A percentile compares a stretch with the other conserved stretches of the same genome.
These are phyloP conservation scores for Acromyrmex echinatior DNA, from an alignment of 1,140 invertebrate species.

Conservation along the genomic window DNA sequence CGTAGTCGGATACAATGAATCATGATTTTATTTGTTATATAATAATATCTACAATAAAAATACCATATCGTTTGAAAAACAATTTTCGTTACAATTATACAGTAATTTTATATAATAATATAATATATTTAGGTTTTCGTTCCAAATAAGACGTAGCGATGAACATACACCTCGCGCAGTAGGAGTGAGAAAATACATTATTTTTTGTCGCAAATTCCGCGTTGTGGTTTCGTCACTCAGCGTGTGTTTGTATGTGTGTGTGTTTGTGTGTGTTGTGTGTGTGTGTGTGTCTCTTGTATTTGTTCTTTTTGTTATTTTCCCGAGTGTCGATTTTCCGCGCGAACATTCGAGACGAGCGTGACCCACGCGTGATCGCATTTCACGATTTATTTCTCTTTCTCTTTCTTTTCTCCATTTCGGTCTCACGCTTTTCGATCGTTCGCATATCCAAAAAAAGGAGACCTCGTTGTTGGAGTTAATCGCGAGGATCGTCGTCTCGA, in stretches of 20 bases:
- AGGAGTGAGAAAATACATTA: slow-evolving; percentile 86
- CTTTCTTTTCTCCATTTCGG: neutral
- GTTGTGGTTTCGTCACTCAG: slow-evolving; percentile 83
- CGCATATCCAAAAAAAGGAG: slow-evolving; percentile 61
- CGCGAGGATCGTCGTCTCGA: slow-evolving; percentile 73
- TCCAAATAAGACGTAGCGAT: slow-evolving; percentile 85
- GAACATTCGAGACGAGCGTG: slow-evolving; percentile 75
- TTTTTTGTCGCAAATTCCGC: slow-evolving; percentile 83
- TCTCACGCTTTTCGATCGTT: neutral
- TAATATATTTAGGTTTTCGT: slow-evolving; percentile 85
- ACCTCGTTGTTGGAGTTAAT: slow-evolving; percentile 11
- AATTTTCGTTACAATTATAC: slow-evolving; percentile 86
- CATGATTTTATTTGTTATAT: slow-evolving; percentile 86
- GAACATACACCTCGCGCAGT: slow-evolving; percentile 85
- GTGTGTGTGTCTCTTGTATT: neutral
- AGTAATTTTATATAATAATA: slow-evolving; percentile 86
- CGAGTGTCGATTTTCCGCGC: slow-evolving; percentile 71
- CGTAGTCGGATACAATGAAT: slow-evolving; percentile 81
- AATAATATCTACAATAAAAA: slow-evolving; percentile 87
- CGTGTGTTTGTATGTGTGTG: slow-evolving; percentile 32
- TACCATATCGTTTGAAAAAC: slow-evolving; percentile 87
- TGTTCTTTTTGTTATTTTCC: neutral
- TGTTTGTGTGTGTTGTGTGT: slow-evolving; percentile 10
- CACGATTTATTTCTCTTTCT: neutral
- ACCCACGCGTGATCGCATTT: neutral